Conservation (phyloP, 1,140 invertebrate species). For the Psilanteris sp. region DNA sequence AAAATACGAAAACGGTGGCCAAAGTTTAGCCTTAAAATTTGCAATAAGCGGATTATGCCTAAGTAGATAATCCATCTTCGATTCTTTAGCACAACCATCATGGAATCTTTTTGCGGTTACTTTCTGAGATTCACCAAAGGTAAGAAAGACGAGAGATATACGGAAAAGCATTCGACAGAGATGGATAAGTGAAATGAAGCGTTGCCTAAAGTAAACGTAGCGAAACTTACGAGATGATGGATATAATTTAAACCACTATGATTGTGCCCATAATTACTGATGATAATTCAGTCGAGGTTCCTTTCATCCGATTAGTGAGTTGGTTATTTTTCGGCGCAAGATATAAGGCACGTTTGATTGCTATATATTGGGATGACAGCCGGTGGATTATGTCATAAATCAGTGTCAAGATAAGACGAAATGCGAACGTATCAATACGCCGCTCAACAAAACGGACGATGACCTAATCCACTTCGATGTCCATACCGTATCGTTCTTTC, state of each 20-base stretch:
- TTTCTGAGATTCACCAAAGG: conserved; percentile 28
- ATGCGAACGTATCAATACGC: conserved; percentile 44
- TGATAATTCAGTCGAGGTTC: conserved; percentile 15
- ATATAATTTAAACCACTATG: conserved; percentile 40
- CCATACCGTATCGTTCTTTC: conserved; percentile 46
- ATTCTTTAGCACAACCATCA: conserved; percentile 51
- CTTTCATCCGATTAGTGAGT: conserved; percentile 8
- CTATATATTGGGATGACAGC: conserved; percentile 39
- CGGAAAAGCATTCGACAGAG: conserved; percentile 1
- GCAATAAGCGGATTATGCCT: conserved; percentile 59
- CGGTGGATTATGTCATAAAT: conserved; percentile 61
- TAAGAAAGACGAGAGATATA: conserved; percentile 4
- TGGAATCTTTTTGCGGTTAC: conserved; percentile 48
- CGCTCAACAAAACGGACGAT: conserved; percentile 33
- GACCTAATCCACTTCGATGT: conserved; percentile 45
- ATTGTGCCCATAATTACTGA: conserved; percentile 29
- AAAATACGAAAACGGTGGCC: not conserved
- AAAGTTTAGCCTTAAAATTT: conserved; percentile 57
- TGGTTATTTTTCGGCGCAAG: conserved; percentile 42
- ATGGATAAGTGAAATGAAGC: conserved; percentile 17
- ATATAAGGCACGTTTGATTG: conserved; percentile 41
- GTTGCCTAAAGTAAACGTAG: conserved; percentile 10
- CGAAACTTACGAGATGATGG: conserved; percentile 19
- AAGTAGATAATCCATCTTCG: conserved; percentile 62
- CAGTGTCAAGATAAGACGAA: conserved; percentile 54